These are phyloP conservation scores for Nycticorax nycticorax DNA, from an alignment of 2,113 vertebrate species.

Conservation along the genomic window DNA sequence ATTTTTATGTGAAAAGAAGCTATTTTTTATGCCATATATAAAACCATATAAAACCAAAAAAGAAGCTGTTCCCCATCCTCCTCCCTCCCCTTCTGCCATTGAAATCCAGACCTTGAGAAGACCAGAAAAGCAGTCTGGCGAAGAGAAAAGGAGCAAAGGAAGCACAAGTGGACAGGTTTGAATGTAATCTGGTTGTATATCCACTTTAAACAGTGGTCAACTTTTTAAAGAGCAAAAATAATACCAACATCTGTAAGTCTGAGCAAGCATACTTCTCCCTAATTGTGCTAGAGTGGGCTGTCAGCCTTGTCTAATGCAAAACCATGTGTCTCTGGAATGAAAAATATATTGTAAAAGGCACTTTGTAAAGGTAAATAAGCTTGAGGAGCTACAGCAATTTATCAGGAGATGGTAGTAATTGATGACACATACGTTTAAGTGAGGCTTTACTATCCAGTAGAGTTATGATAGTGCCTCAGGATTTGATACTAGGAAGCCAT, in stretches of 20 bases:
- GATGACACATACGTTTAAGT: neutral
- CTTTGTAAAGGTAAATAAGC: neutral
- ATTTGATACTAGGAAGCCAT: neutral
- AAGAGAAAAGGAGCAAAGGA: neutral
- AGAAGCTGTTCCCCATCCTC: neutral
- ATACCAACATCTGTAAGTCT: neutral
- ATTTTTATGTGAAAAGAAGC: neutral
- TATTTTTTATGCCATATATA: neutral
- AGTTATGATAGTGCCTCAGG: neutral
- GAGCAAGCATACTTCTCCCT: neutral
- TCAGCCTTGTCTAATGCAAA: neutral
- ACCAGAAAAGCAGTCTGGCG: neutral
- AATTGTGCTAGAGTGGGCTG: neutral
- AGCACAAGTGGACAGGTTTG: neutral
- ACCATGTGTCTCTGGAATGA: neutral
- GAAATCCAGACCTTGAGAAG: neutral
- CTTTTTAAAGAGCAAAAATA: neutral
- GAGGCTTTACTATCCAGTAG: neutral
- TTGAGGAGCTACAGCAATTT: neutral
- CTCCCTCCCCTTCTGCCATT: neutral
- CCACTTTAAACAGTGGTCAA: neutral
- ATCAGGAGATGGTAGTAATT: neutral
- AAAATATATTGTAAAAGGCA: neutral
- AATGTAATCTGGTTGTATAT: neutral
- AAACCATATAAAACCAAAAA: too few relatives aligned